phyloP scores from a whole-genome alignment of 2,113 vertebrate species.

The Scatophagus argus region DNA sequence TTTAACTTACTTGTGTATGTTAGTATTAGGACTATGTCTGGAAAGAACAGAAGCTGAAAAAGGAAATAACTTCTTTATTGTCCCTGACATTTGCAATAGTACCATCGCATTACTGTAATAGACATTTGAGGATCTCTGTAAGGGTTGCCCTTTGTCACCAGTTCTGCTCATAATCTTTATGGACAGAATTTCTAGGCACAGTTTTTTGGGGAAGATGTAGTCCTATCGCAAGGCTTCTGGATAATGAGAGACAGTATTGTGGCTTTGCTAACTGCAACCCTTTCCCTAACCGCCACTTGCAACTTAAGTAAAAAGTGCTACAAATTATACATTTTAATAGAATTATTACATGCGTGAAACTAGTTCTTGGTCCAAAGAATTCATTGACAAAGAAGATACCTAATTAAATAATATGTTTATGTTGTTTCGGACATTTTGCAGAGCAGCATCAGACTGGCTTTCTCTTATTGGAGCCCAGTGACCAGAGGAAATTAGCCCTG shows the following conservation, averaged over 20 bases:
- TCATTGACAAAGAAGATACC: conserved; percentile 66
- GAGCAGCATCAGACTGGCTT: conserved; percentile 15
- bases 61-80: conserved; percentile 17
- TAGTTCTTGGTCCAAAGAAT: conserved; percentile 73
- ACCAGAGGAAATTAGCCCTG: background rate
- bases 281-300: conserved; percentile 50
- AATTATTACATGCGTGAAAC: conserved; percentile 77
- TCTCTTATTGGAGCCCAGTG: background rate
- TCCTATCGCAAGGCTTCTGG: too few relatives aligned
- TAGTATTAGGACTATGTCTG: background rate
- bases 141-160: too few relatives aligned
- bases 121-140: conserved; percentile 28
- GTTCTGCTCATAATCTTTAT: too few relatives aligned
- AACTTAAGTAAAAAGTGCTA: conserved; percentile 53
- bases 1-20: background rate
- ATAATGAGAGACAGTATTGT: conserved; percentile 69
- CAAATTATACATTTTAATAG: conserved; percentile 80
- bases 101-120: background rate
- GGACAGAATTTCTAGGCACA: too few relatives aligned
- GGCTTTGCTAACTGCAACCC: conserved; percentile 64
- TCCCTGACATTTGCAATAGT: conserved; percentile 27
- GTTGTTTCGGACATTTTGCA: conserved; percentile 51
- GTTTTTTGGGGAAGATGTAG: too few relatives aligned
- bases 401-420: conserved; percentile 58
- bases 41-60: background rate